A percentile compares a stretch with the other conserved stretches of the same genome.
These are phyloP conservation scores for Cerastoderma edule DNA, from an alignment of 2,888 invertebrate species.

Conservation along the genomic window DNA sequence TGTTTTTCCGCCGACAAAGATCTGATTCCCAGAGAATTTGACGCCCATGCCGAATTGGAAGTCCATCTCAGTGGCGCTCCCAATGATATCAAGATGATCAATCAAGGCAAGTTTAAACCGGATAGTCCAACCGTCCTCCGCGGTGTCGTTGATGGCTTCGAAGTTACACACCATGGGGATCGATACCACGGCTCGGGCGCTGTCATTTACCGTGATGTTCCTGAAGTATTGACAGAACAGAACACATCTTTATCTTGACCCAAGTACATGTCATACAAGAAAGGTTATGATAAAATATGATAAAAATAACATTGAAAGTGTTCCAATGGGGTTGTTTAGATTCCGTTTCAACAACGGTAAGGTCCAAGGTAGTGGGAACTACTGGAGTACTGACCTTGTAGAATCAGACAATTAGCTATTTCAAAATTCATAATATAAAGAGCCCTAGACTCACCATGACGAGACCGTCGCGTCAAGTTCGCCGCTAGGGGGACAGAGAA, in stretches of 20 bases:
- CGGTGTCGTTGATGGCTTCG: neutral
- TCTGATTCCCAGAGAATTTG: slow-evolving; percentile 15
- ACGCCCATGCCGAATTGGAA: slow-evolving; percentile 5
- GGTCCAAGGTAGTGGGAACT: too few species aligned
- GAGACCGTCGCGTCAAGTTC: neutral
- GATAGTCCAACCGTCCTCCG: slow-evolving; percentile 2
- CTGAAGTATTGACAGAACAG: too few species aligned
- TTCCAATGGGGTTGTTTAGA: too few species aligned
- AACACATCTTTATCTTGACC: too few species aligned
- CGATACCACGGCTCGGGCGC: neutral
- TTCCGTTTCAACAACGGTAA: too few species aligned
- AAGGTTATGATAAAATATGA: too few species aligned
- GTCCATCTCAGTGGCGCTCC: neutral
- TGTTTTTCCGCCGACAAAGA: slow-evolving; percentile 6
- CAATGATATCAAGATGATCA: neutral
- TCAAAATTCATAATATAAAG: too few species aligned
- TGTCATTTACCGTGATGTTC: slow-evolving; percentile 6
- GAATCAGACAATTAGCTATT: too few species aligned
- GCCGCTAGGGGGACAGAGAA: slow-evolving; percentile 6
- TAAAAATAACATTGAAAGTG: too few species aligned
- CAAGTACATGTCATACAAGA: too few species aligned
- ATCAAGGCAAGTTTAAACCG: slow-evolving; percentile 3
- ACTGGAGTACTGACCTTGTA: too few species aligned
- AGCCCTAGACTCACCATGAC: neutral
- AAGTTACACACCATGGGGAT: slow-evolving; percentile 7